Percentiles rank a stretch among this genome's conserved stretches.
Conservation (phyloP, 1,140 invertebrate species). For the Dufourea novaeangliae region DNA sequence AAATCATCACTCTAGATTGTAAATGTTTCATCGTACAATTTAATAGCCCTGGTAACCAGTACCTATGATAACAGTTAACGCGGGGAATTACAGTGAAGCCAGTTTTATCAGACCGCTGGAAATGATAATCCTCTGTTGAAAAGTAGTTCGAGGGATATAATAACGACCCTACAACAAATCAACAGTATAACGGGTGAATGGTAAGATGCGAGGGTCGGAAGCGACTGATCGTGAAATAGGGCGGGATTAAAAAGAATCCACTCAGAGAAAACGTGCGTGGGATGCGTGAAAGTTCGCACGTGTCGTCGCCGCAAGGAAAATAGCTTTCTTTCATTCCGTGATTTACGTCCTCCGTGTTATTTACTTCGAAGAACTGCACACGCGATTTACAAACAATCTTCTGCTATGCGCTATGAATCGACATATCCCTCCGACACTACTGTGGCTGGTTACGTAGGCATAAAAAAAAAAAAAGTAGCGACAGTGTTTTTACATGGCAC, state of each 20-base stretch:
- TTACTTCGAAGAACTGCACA: neutral
- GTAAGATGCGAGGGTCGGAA: neutral
- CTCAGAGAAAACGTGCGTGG: conserved; percentile 9
- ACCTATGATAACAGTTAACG: no score
- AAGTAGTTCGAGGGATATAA: conserved; percentile 38
- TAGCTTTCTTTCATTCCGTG: neutral
- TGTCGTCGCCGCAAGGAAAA: neutral
- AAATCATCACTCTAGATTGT: no score
- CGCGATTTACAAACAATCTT: no score
- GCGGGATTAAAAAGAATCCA: conserved; percentile 23
- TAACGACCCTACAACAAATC: conserved; percentile 41
- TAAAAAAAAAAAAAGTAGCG: no score
- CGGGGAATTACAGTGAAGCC: no score
- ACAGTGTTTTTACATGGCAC: no score
- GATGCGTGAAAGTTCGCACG: conserved; percentile 14
- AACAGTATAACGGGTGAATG: conserved; percentile 13
- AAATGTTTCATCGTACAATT: no score
- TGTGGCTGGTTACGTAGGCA: no score
- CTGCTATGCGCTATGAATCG: no score
- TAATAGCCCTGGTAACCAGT: no score
- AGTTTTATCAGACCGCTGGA: neutral
- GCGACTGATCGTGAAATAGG: conserved; percentile 11
- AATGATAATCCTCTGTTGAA: neutral
- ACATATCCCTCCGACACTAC: no score
- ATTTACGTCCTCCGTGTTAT: neutral